Percentiles rank a stretch among this genome's conserved stretches.
phyloP scores from a whole-genome alignment of 2,797 vertebrate species.

The Masticophis lateralis region DNA sequence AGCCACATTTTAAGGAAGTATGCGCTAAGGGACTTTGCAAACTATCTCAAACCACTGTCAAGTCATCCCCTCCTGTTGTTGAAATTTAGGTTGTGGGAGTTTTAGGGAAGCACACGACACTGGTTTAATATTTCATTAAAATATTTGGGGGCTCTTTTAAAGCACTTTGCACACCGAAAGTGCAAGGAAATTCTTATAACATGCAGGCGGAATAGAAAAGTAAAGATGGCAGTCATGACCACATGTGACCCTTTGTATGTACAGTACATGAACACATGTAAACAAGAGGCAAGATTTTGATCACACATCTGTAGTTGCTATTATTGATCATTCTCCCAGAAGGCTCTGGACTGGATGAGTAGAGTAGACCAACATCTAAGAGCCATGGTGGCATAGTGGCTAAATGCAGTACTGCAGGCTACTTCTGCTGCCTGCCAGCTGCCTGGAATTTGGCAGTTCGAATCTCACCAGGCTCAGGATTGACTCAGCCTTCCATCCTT shows the following conservation, averaged over 20 bases:
- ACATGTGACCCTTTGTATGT: neutral
- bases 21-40: slow-evolving; percentile 56
- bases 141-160: neutral
- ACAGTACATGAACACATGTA: neutral
- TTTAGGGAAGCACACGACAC: neutral
- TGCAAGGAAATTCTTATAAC: neutral
- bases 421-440: too few species aligned
- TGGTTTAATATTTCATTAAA: neutral
- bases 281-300: neutral
- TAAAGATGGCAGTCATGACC: neutral
- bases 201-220: neutral
- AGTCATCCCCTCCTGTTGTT: slow-evolving; percentile 1
- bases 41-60: slow-evolving; percentile 31
- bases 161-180: neutral
- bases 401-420: too few species aligned
- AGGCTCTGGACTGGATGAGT: neutral
- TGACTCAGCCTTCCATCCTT: too few species aligned
- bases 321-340: neutral
- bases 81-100: neutral
- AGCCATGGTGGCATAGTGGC: too few species aligned
- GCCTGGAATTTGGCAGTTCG: too few species aligned
- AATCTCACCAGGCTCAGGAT: too few species aligned
- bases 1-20: slow-evolving; percentile 54
- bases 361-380: neutral
- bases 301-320: neutral